These are phyloP conservation scores for Psilopsiagon aurifrons DNA, from an alignment of 2,113 vertebrate genomes.

Conservation along the genomic window DNA sequence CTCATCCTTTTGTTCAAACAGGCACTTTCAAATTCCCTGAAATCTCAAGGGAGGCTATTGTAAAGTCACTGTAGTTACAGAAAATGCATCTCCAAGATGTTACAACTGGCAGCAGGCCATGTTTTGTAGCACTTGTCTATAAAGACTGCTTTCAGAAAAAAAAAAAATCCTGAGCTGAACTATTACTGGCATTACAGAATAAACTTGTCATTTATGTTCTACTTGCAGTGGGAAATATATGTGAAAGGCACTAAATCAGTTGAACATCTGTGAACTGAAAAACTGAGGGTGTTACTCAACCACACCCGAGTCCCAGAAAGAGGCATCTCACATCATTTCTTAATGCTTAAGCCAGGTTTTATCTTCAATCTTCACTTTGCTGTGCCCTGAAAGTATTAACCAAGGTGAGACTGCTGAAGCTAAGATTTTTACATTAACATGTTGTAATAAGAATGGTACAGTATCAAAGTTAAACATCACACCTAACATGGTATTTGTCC, in stretches of 20 bases:
- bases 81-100: not conserved
- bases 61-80: not conserved
- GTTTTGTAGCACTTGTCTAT: not conserved
- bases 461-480: not conserved
- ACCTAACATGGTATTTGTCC: not conserved
- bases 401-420: not conserved
- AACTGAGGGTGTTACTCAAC: not conserved
- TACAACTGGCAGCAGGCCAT: not conserved
- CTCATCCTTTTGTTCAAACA: not conserved
- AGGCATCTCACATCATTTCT: not conserved
- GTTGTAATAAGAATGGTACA: not conserved
- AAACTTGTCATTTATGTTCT: not conserved
- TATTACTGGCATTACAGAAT: not conserved
- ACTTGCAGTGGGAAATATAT: not conserved
- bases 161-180: not conserved
- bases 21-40: not conserved
- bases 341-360: not conserved
- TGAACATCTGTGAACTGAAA: not conserved
- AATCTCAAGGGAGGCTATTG: not conserved
- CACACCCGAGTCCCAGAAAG: not conserved
- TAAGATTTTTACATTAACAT: not conserved
- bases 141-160: not conserved
- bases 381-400: not conserved
- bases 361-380: not conserved
- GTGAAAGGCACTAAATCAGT: not conserved